A percentile compares a stretch with the other conserved stretches of the same genome.
phyloP scores from a whole-genome alignment of 1,140 invertebrate species.

The Chironomus tepperi region DNA sequence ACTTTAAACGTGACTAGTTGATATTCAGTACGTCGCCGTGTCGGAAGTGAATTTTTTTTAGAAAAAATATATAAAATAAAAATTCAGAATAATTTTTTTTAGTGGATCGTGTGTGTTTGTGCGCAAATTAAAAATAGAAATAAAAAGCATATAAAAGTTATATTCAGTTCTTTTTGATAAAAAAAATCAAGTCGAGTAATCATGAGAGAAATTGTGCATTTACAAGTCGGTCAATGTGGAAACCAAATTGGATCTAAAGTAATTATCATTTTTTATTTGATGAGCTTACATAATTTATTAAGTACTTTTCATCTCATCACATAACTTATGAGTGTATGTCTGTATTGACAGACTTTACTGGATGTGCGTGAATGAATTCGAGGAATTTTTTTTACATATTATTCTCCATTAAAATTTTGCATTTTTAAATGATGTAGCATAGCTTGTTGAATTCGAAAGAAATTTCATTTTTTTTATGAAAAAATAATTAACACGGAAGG shows the following conservation, averaged over 20 bases:
- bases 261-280: neutral
- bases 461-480: too few species aligned
- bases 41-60: constrained; percentile 12
- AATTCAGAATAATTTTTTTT: neutral
- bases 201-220: constrained; percentile 5
- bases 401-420: too few species aligned
- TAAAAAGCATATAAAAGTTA: neutral
- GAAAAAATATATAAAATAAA: neutral
- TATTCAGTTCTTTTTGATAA: too few species aligned
- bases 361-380: too few species aligned
- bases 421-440: too few species aligned
- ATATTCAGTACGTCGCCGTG: constrained; percentile 2
- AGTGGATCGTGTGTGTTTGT: neutral
- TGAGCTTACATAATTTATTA: too few species aligned
- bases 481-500: too few species aligned
- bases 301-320: too few species aligned
- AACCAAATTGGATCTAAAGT: constrained; percentile 17
- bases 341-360: too few species aligned
- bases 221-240: constrained; percentile 17
- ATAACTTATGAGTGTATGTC: too few species aligned
- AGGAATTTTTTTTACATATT: too few species aligned
- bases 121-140: neutral
- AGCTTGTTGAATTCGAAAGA: too few species aligned
- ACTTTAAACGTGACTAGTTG: constrained; percentile 6
- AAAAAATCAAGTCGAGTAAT: neutral